Conservation (phyloP, 2,888 invertebrate genomes). For the Labia minor region DNA sequence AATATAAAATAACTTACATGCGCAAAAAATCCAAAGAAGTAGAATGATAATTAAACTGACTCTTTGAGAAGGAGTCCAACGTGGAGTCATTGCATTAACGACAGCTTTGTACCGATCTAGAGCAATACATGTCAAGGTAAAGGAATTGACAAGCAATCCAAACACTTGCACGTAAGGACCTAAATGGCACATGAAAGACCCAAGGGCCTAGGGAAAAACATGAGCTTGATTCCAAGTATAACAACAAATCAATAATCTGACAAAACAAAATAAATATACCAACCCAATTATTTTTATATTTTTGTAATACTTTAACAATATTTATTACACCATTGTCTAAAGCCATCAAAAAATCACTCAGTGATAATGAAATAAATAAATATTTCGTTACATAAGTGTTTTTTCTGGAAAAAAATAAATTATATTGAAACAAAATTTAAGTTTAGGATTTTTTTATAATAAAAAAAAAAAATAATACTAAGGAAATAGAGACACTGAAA, state of each 20-base stretch:
- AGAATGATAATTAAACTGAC: constrained; percentile 34
- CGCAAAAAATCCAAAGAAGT: constrained; percentile 36
- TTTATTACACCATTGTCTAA: neutral
- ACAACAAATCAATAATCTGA: too few relatives aligned
- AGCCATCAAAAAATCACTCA: neutral
- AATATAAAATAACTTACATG: constrained; percentile 30
- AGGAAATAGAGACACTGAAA: too few relatives aligned
- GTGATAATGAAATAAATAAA: neutral
- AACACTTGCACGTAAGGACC: constrained; percentile 42
- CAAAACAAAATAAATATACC: neutral
- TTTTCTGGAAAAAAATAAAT: neutral
- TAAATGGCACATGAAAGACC: constrained; percentile 39
- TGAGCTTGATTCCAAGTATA: neutral
- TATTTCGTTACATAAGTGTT: neutral
- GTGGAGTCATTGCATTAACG: constrained; percentile 36
- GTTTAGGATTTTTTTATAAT: too few relatives aligned
- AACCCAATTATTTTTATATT: neutral
- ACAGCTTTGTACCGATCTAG: constrained; percentile 45
- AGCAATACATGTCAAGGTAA: constrained; percentile 44
- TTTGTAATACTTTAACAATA: neutral
- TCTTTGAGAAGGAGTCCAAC: constrained; percentile 39
- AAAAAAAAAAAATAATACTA: too few relatives aligned
- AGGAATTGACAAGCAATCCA: constrained; percentile 42
- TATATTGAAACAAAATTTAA: too few relatives aligned
- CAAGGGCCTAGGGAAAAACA: constrained; percentile 35